A percentile compares a stretch with the other conserved stretches of the same genome.
These are phyloP conservation scores for Poecilia latipinna DNA, from an alignment of 2,113 vertebrate genomes.

Conservation along the genomic window DNA sequence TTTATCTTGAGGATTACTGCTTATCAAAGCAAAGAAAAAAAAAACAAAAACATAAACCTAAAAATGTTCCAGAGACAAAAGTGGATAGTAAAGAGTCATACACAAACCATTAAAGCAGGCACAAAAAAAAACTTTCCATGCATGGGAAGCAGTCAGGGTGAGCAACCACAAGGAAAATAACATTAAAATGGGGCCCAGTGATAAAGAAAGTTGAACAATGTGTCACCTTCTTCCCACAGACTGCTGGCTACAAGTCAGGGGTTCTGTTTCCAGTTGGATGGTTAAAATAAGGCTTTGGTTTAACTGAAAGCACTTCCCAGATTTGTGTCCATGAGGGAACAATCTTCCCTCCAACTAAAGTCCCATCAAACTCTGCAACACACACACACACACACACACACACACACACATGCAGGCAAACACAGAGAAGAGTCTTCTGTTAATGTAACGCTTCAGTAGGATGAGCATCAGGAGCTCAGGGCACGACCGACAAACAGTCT, in stretches of 20 bases:
- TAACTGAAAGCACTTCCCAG: constrained; percentile 50
- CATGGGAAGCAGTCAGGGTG: constrained; percentile 19
- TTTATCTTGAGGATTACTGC: background rate
- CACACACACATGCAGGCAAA: constrained; percentile 15
- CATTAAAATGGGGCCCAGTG: constrained; percentile 54
- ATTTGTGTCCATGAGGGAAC: constrained; percentile 60
- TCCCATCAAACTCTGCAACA: constrained; percentile 10
- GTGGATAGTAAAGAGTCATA: background rate
- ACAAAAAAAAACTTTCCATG: background rate
- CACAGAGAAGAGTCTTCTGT: constrained; percentile 31
- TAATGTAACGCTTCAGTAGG: constrained; percentile 68
- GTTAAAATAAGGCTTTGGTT: constrained; percentile 65
- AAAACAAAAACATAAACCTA: too few species aligned
- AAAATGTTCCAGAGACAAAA: background rate
- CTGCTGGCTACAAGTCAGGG: constrained; percentile 35
- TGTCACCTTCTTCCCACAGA: constrained; percentile 35
- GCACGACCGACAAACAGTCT: constrained; percentile 60
- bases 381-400: too few species aligned
- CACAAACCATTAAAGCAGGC: background rate
- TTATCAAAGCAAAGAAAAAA: background rate
- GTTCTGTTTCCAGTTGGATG: constrained; percentile 50
- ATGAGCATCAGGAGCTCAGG: constrained; percentile 49
- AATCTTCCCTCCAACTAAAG: constrained; percentile 56
- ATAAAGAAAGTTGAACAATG: constrained; percentile 39
- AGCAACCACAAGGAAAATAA: constrained; percentile 44